A percentile compares a stretch with the other conserved stretches of the same genome.
phyloP scores from a whole-genome alignment of 2,797 vertebrate genomes.

The Tragelaphus eurycerus region DNA sequence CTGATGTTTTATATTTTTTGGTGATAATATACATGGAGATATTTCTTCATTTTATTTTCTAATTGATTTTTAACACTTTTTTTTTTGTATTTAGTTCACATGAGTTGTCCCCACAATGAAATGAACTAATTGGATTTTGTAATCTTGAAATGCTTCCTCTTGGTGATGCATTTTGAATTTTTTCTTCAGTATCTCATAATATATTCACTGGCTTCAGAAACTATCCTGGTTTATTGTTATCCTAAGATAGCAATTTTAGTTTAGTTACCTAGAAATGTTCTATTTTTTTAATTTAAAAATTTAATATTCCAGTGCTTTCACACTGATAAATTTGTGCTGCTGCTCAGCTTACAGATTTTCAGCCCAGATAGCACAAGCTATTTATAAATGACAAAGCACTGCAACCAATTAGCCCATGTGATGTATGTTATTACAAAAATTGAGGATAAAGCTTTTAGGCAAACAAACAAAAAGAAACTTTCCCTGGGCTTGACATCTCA shows the following conservation, averaged over 20 bases:
- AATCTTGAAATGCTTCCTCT: neutral
- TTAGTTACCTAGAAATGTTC: neutral
- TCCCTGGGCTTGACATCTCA: neutral
- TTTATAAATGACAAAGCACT: constrained; percentile 40
- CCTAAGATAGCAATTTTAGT: neutral
- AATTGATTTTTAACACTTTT: neutral
- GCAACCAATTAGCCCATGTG: constrained; percentile 17
- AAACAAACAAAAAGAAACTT: constrained; percentile 16
- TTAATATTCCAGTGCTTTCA: neutral
- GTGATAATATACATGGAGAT: neutral
- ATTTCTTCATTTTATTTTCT: neutral
- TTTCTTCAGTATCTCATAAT: neutral
- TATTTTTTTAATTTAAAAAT: neutral
- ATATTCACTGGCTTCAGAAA: neutral
- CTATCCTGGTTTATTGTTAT: neutral
- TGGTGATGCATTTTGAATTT: neutral
- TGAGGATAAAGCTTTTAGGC: constrained; percentile 11
- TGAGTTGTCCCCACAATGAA: neutral
- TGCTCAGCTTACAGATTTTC: neutral
- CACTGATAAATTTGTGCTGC: neutral
- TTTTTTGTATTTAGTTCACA: neutral
- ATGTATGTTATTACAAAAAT: constrained; percentile 7
- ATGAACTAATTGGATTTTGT: neutral
- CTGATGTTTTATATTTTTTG: neutral
- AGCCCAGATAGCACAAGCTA: neutral